Percentiles rank a stretch among this genome's conserved stretches.
Conservation (phyloP, 2,797 vertebrate genomes). For the Gambelia wislizenii region DNA sequence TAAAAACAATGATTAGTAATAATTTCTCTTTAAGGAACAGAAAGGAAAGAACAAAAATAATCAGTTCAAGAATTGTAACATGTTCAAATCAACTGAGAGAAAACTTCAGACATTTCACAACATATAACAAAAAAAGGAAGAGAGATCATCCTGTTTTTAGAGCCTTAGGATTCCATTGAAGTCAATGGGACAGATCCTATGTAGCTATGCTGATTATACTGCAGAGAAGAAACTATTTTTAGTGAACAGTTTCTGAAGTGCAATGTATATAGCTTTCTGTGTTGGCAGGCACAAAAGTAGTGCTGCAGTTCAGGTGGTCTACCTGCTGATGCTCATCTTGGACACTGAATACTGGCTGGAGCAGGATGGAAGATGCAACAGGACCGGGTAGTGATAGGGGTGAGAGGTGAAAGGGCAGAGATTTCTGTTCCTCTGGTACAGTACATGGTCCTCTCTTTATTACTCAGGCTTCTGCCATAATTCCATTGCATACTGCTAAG, state of each 20-base stretch:
- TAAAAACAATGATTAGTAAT: constrained; percentile 80
- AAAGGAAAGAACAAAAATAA: constrained; percentile 62
- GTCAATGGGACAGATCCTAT: constrained; percentile 19
- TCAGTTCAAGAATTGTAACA: constrained; percentile 75
- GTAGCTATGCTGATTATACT: neutral
- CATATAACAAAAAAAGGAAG: constrained; percentile 64
- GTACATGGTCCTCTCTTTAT: neutral
- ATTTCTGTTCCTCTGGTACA: no score
- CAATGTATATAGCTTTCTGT: neutral
- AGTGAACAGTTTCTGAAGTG: constrained; percentile 4
- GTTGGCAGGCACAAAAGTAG: neutral
- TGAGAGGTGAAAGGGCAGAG: no score
- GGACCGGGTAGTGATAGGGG: neutral
- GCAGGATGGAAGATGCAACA: neutral
- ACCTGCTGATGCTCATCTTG: neutral
- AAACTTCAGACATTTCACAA: constrained; percentile 76
- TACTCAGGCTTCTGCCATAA: neutral
- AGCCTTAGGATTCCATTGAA: constrained; percentile 40
- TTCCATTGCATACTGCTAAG: neutral
- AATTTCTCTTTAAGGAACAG: constrained; percentile 78
- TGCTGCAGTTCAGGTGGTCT: neutral
- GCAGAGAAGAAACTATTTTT: constrained; percentile 19
- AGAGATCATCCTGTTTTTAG: neutral
- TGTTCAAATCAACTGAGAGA: constrained; percentile 71
- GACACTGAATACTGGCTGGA: neutral